phyloP scores from a whole-genome alignment of 2,797 vertebrate species.

The Sebastiscus tertius region DNA sequence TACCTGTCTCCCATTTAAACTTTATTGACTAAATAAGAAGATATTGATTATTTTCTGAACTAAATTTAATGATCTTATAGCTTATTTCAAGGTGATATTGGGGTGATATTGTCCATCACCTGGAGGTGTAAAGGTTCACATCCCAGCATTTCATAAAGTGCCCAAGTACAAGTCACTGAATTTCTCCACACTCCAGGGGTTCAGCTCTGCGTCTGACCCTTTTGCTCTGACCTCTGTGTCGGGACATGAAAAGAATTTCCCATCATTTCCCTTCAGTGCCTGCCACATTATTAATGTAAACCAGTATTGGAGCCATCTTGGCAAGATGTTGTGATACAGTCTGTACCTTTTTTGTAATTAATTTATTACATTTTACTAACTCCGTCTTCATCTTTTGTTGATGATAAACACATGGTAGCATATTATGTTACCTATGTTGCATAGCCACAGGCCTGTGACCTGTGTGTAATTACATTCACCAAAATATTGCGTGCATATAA shows the following conservation, averaged over 20 bases:
- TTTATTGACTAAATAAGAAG: not conserved
- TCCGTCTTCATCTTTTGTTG: not conserved
- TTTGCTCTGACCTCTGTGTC: constrained; percentile 13
- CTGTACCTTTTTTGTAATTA: not conserved
- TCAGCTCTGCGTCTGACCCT: not conserved
- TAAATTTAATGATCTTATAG: not conserved
- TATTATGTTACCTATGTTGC: not conserved
- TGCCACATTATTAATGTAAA: constrained; percentile 6
- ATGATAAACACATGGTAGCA: constrained; percentile 4
- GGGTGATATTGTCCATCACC: not conserved
- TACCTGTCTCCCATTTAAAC: not conserved
- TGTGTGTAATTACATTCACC: not conserved
- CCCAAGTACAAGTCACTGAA: not conserved
- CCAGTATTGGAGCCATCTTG: not conserved
- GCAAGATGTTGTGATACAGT: not conserved
- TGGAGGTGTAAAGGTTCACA: not conserved
- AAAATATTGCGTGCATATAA: constrained; percentile 6
- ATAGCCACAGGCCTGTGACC: not conserved
- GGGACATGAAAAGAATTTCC: constrained; percentile 19
- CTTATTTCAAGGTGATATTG: not conserved
- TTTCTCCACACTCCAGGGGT: not conserved
- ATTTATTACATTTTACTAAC: not conserved
- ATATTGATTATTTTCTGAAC: not conserved
- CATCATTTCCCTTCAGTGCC: not conserved
- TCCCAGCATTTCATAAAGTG: not conserved